A percentile compares a stretch with the other conserved stretches of the same genome.
These are phyloP conservation scores for Manis crassicaudata DNA, from an alignment of 2,797 vertebrate species.

Conservation along the genomic window DNA sequence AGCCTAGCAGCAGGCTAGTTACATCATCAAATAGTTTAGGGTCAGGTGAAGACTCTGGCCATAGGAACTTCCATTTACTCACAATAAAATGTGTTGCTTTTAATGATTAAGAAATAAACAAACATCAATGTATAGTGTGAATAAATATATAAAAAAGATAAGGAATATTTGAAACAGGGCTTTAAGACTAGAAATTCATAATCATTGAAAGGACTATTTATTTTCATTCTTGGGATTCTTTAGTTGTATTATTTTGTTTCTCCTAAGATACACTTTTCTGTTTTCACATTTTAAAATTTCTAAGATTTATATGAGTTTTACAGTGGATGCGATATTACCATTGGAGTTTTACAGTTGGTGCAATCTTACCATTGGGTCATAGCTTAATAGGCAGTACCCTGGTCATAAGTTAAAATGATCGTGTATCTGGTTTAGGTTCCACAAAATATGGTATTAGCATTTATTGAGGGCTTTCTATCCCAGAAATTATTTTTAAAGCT, in stretches of 20 bases:
- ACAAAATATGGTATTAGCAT: neutral
- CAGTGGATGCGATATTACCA: too few relatives aligned
- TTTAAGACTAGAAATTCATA: neutral
- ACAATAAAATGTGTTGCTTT: too few relatives aligned
- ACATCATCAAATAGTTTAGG: too few relatives aligned
- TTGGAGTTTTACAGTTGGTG: neutral
- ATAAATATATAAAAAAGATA: neutral
- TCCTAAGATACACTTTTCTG: neutral
- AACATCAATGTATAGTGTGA: neutral
- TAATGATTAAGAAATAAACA: neutral
- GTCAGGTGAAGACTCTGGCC: too few relatives aligned
- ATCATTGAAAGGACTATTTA: neutral
- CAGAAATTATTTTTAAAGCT: neutral
- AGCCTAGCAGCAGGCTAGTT: too few relatives aligned
- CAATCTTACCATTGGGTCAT: neutral
- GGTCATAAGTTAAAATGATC: neutral
- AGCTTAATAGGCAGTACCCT: neutral
- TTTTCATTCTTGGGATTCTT: neutral
- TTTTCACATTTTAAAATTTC: neutral
- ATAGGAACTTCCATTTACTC: too few relatives aligned
- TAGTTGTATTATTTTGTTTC: neutral
- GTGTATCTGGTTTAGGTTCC: neutral
- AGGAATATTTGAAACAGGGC: neutral
- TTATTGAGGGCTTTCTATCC: neutral
- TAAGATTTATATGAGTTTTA: neutral